Conservation (phyloP, 2,888 invertebrate genomes). For the Napeogenes inachia region DNA sequence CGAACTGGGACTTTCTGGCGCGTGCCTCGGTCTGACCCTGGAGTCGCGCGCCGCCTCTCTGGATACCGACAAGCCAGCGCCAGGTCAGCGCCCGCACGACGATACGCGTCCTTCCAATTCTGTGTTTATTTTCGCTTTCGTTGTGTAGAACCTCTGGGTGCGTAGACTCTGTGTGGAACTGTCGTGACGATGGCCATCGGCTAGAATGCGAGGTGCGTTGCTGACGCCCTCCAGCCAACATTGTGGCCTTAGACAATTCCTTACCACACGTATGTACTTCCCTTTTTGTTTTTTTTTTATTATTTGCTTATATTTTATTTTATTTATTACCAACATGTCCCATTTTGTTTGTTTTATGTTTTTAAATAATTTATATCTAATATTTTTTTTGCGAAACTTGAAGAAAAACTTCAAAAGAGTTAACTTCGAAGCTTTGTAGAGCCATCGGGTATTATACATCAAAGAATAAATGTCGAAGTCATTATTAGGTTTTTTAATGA, state of each 20-base stretch:
- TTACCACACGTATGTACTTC: conserved; percentile 71
- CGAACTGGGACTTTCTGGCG: conserved; percentile 76
- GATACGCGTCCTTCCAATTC: conserved; percentile 64
- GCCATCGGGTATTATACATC: no score
- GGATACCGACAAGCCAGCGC: conserved; percentile 73
- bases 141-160: conserved; percentile 75
- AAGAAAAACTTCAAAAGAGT: no score
- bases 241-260: conserved; percentile 72
- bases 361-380: neutral
- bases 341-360: neutral
- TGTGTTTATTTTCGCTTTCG: conserved; percentile 77
- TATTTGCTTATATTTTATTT: conserved; percentile 11
- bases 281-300: conserved; percentile 55
- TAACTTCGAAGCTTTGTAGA: no score
- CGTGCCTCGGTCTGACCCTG: conserved; percentile 76
- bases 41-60: conserved; percentile 70
- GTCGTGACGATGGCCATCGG: conserved; percentile 75
- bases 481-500: neutral
- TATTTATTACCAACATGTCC: neutral
- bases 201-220: conserved; percentile 78
- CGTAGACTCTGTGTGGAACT: conserved; percentile 72
- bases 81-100: conserved; percentile 76
- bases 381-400: neutral
- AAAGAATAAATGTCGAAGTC: no score
- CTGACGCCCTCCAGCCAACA: conserved; percentile 74